These are phyloP conservation scores for Siniperca knerii DNA, from an alignment of 2,113 vertebrate genomes.

Conservation along the genomic window DNA sequence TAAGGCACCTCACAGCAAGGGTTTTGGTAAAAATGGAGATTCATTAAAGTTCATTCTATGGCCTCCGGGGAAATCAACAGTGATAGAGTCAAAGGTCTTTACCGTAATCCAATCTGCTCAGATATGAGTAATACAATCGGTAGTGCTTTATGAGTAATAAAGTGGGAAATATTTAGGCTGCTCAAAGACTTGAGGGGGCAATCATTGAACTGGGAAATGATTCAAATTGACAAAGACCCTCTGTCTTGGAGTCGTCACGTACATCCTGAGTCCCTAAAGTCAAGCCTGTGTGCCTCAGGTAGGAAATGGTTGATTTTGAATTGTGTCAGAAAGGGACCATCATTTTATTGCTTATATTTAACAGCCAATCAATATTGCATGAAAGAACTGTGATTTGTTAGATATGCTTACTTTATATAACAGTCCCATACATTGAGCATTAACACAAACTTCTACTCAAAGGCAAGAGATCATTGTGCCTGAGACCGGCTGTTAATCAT, in stretches of 20 bases:
- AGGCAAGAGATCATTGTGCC: background rate
- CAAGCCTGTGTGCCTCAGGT: background rate
- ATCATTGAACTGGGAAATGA: conserved; percentile 61
- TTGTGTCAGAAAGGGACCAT: background rate
- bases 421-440: background rate
- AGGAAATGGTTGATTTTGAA: background rate
- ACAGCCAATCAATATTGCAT: background rate
- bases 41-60: conserved; percentile 80
- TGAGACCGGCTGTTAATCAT: conserved; percentile 38
- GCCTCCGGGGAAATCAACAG: conserved; percentile 81
- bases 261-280: conserved; percentile 11
- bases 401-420: background rate
- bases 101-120: conserved; percentile 71
- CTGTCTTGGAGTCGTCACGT: conserved; percentile 32
- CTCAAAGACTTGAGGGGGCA: conserved; percentile 65
- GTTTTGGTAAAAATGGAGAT: conserved; percentile 69
- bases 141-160: conserved; percentile 79
- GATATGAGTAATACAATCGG: conserved; percentile 75
- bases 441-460: background rate
- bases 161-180: conserved; percentile 71
- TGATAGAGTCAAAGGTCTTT: conserved; percentile 72
- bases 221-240: conserved; percentile 71
- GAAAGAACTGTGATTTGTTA: background rate
- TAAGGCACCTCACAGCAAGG: conserved; percentile 58
- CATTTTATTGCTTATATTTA: background rate